These are phyloP conservation scores for Fragum fragum DNA, from an alignment of 2,888 invertebrate genomes.

Conservation along the genomic window DNA sequence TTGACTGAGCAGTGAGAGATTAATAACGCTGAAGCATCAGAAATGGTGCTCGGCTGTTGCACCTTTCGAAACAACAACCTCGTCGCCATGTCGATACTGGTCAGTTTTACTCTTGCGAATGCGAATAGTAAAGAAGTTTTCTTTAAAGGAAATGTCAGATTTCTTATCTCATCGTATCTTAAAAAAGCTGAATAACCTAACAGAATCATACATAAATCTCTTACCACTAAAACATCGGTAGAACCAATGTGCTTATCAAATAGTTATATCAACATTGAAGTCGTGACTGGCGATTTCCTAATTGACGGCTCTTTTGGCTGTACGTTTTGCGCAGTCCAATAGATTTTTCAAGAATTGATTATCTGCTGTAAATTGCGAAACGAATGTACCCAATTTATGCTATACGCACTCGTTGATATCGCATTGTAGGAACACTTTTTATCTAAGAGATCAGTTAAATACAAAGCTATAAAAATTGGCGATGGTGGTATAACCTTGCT, in stretches of 20 bases:
- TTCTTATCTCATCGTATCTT: slow-evolving; percentile 30
- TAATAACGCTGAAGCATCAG: too few relatives aligned
- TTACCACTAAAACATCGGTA: too few relatives aligned
- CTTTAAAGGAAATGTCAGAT: slow-evolving; percentile 16
- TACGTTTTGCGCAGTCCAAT: too few relatives aligned
- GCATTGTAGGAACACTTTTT: too few relatives aligned
- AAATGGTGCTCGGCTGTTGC: slow-evolving; percentile 29
- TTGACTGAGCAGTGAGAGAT: too few relatives aligned
- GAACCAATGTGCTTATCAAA: slow-evolving; percentile 34
- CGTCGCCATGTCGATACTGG: too few relatives aligned
- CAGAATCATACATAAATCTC: slow-evolving; percentile 38
- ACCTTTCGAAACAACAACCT: too few relatives aligned
- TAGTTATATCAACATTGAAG: slow-evolving; percentile 46
- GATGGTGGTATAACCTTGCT: slow-evolving; percentile 32
- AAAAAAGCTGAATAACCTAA: slow-evolving; percentile 40
- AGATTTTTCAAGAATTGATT: background rate
- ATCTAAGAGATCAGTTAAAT: too few relatives aligned
- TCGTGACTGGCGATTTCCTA: slow-evolving; percentile 13
- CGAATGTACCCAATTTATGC: slow-evolving; percentile 15
- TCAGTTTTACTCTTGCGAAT: too few relatives aligned
- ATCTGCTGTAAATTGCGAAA: slow-evolving; percentile 38
- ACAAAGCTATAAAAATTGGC: slow-evolving; percentile 44
- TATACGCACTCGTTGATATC: slow-evolving; percentile 34
- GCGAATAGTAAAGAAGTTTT: too few relatives aligned
- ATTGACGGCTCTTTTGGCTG: slow-evolving; percentile 39